Conservation (phyloP, 2,888 invertebrate species). For the Eupithecia centaureata region DNA sequence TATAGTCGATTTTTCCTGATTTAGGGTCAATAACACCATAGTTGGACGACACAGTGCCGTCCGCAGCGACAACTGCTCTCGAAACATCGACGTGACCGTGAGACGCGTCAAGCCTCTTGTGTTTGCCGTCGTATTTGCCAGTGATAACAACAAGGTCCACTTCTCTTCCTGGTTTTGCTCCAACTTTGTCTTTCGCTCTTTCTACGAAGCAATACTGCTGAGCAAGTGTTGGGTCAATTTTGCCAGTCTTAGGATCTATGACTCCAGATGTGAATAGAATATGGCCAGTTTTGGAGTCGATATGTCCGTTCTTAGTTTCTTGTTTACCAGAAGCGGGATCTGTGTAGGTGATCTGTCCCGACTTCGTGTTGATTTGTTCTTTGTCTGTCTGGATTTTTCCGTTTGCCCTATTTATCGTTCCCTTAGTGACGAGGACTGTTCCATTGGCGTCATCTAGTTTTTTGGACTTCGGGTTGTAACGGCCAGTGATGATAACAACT, state of each 20-base stretch:
- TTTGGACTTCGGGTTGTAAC: slow-evolving; percentile 83
- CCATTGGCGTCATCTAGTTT: slow-evolving; percentile 84
- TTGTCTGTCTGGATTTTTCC: slow-evolving; percentile 86
- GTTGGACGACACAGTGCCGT: slow-evolving; percentile 84
- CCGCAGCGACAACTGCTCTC: slow-evolving; percentile 84
- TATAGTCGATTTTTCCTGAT: slow-evolving; percentile 85
- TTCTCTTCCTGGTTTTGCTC: slow-evolving; percentile 76
- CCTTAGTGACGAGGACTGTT: slow-evolving; percentile 72
- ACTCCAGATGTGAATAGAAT: slow-evolving; percentile 85
- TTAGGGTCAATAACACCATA: slow-evolving; percentile 87
- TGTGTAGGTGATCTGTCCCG: slow-evolving; percentile 85
- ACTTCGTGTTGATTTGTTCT: slow-evolving; percentile 87
- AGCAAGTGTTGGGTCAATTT: slow-evolving; percentile 86
- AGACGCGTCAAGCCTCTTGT: slow-evolving; percentile 76
- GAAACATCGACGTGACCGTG: slow-evolving; percentile 82
- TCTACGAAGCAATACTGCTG: slow-evolving; percentile 87
- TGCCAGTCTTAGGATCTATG: slow-evolving; percentile 87
- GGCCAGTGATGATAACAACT: slow-evolving; percentile 85
- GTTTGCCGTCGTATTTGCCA: slow-evolving; percentile 85
- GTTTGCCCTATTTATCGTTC: slow-evolving; percentile 79
- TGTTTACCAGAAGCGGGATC: slow-evolving; percentile 86
- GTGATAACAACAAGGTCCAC: slow-evolving; percentile 85
- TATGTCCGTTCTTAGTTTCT: slow-evolving; percentile 86
- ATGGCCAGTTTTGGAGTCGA: slow-evolving; percentile 87
- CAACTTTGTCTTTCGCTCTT: slow-evolving; percentile 82